Base-by-base conservation (phyloP, 2,113 vertebrate genomes). In the Dasyornis broadbenti region DNA sequence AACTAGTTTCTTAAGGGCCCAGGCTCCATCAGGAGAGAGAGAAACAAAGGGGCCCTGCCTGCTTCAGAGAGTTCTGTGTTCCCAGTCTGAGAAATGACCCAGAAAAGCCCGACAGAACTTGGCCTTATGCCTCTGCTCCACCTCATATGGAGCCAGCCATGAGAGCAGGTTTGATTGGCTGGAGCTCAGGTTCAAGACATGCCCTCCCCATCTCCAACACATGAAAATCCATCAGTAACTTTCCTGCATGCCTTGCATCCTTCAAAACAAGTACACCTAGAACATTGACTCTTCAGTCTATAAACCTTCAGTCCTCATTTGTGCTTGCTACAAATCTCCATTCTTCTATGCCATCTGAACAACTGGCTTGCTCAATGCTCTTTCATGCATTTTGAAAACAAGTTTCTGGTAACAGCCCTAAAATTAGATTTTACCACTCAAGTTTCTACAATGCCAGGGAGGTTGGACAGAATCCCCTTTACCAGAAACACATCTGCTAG, bases 11-110 rank as follows among this genome's bases (percentile, higher is more conserved):
- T 61, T 63, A 57, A 44, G 24, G 37, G 39, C 52, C 23, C 35
- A 45, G 13, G 15, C 42, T 47, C 21, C n/a, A 23, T 7, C 2
- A 40, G 60, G 44, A 30, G 18, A 60, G 26, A 45, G 10, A 14
- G 28, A 69, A 54, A 47, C 28, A 39, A 69, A 21, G 2, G 22
- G 15, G 15, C 17, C 15, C 20, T 40, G 52, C 52, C 42, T 77
- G 28, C 59, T 64, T 2, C 63, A 63, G 0, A 37, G 31, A 2
- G 0, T 44, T 39, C 24, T 40, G 49, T 53, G 49, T 31, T 64
- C 37, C 31, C 39, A 10, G 22, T 5, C 60, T 22, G 54, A 89
- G 45, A 33, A 80, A 50, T 6, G 7, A 49, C 21, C 30, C 44
- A 60, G 37, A 65, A 70, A 68, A 78, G 16, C 42, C 5, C 60